phyloP scores from a whole-genome alignment of 2,113 vertebrate species.

The Hypanus sabinus region DNA sequence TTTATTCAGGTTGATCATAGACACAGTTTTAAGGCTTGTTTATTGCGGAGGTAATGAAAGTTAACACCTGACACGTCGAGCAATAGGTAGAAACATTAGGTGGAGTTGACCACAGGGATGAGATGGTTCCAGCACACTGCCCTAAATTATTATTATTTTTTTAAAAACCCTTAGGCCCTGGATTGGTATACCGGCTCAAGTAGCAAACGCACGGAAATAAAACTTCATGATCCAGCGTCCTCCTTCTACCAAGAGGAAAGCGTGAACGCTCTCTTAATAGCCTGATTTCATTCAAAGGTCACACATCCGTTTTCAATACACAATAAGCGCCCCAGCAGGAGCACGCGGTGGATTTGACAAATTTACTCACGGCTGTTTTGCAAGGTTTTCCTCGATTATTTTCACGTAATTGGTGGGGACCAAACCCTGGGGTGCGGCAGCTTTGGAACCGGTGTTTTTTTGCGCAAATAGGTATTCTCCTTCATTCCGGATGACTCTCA shows the following conservation, averaged over 20 bases:
- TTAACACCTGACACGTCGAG: not conserved
- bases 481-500: slow-evolving; percentile 72
- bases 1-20: too few species aligned
- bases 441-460: slow-evolving; percentile 62
- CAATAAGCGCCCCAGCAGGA: not conserved
- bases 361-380: slow-evolving; percentile 72
- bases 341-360: not conserved
- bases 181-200: too few species aligned
- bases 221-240: not conserved
- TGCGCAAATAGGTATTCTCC: slow-evolving; percentile 71
- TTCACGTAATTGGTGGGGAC: slow-evolving; percentile 75
- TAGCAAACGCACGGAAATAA: too few species aligned
- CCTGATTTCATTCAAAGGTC: not conserved
- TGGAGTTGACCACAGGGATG: too few species aligned
- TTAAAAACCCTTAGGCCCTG: not conserved
- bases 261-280: not conserved
- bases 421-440: slow-evolving; percentile 54
- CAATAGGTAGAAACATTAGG: not conserved
- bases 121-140: too few species aligned
- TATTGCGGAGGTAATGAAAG: too few species aligned
- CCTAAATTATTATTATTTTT: too few species aligned
- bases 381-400: slow-evolving; percentile 63
- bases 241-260: not conserved
- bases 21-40: not conserved
- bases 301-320: not conserved